phyloP scores from a whole-genome alignment of 1,140 invertebrate species.

The Macrotrachela quadricornifera region DNA sequence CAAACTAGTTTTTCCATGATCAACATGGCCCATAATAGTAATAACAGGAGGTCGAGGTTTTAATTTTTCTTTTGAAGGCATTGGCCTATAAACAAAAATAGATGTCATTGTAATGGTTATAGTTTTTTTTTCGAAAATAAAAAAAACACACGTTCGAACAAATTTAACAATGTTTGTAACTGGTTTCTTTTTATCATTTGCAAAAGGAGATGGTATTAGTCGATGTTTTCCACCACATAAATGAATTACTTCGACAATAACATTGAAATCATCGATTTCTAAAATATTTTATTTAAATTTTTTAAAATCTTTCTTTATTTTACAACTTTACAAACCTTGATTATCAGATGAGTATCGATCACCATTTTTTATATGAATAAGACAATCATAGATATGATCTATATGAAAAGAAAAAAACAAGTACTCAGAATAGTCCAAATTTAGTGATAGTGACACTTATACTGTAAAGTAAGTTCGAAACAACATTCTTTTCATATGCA shows the following conservation, averaged over 20 bases:
- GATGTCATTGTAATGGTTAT: neutral
- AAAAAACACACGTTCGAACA: neutral
- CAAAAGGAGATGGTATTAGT: neutral
- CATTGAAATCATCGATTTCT: neutral
- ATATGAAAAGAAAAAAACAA: too few relatives aligned
- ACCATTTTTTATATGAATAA: too few relatives aligned
- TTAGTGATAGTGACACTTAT: too few relatives aligned
- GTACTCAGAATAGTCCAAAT: too few relatives aligned
- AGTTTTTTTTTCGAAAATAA: neutral
- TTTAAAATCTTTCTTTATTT: too few relatives aligned
- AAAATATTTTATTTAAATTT: too few relatives aligned
- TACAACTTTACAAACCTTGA: too few relatives aligned
- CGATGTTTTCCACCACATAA: neutral
- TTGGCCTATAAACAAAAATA: constrained; percentile 27
- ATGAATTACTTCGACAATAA: constrained; percentile 2
- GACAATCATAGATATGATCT: too few relatives aligned
- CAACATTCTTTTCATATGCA: too few relatives aligned
- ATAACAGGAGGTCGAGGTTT: constrained; percentile 61
- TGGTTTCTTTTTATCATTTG: too few relatives aligned
- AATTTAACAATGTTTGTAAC: neutral
- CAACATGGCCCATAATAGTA: constrained; percentile 96
- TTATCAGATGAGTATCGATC: too few relatives aligned
- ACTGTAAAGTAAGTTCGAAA: too few relatives aligned
- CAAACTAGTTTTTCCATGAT: constrained; percentile 95
- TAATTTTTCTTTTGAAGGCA: constrained; percentile 40